phyloP scores from a whole-genome alignment of 2,888 invertebrate species.

The Eupithecia insigniata region DNA sequence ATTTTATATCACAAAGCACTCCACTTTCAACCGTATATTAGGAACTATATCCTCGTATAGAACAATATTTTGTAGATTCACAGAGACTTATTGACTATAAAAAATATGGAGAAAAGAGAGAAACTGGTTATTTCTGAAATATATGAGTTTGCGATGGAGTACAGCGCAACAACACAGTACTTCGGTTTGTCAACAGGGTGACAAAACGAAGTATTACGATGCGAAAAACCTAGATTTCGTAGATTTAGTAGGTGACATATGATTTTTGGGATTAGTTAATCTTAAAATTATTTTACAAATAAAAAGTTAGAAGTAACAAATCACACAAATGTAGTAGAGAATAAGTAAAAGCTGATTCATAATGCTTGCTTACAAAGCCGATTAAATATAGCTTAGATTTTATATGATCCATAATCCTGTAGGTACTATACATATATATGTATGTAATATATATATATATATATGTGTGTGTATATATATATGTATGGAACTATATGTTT shows the following conservation, averaged over 20 bases:
- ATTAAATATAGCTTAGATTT: too few relatives aligned
- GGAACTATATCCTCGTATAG: background rate
- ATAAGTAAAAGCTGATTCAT: too few relatives aligned
- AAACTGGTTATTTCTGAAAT: background rate
- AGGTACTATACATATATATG: too few relatives aligned
- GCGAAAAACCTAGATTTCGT: background rate
- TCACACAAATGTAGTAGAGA: background rate
- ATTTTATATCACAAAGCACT: constrained; percentile 46
- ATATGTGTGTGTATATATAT: too few relatives aligned
- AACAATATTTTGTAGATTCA: constrained; percentile 3
- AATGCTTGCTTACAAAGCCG: too few relatives aligned
- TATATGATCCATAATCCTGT: too few relatives aligned
- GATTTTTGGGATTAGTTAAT: too few relatives aligned
- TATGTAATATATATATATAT: too few relatives aligned
- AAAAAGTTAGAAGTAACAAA: background rate
- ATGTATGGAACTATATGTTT: too few relatives aligned
- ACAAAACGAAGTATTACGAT: background rate
- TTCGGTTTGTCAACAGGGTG: too few relatives aligned
- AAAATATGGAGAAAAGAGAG: background rate
- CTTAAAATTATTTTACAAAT: background rate
- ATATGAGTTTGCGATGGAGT: background rate
- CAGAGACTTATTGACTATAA: constrained; percentile 39
- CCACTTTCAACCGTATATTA: constrained; percentile 20
- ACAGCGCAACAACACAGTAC: background rate
- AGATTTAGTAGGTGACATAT: background rate